These are phyloP conservation scores for Grus americana DNA, from an alignment of 2,113 vertebrate genomes.

Conservation along the genomic window DNA sequence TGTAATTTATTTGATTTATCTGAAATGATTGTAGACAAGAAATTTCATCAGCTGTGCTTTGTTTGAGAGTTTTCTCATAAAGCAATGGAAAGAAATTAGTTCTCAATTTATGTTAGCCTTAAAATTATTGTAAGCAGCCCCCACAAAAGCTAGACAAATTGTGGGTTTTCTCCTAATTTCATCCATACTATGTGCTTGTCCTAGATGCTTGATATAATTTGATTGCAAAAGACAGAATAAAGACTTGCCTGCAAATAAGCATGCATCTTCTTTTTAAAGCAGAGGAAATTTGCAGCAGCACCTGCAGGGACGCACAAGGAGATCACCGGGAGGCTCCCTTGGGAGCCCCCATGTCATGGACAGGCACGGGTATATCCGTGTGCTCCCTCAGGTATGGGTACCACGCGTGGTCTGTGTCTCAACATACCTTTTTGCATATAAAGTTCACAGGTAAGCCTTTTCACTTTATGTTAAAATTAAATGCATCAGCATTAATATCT, in stretches of 20 bases:
- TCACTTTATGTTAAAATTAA: background rate
- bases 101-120: background rate
- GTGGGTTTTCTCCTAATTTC: background rate
- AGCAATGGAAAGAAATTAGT: background rate
- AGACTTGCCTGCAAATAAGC: background rate
- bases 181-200: background rate
- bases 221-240: background rate
- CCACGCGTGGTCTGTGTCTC: background rate
- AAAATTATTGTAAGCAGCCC: background rate
- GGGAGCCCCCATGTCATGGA: rapidly evolving
- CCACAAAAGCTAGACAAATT: background rate
- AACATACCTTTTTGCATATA: background rate
- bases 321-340: background rate
- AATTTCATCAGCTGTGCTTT: slow-evolving; percentile 45
- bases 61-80: slow-evolving; percentile 29
- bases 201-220: background rate
- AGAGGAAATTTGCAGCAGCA: background rate
- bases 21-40: slow-evolving; percentile 49
- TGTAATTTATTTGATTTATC: slow-evolving; percentile 71
- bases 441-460: background rate
- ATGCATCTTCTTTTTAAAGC: rapidly evolving
- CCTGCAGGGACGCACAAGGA: background rate
- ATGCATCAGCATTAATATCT: background rate
- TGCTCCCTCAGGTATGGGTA: background rate
- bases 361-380: background rate